Evolutionary conservation across 1,140 invertebrate species (phyloP).

Genomic region (Oncopodura yosiiana): DNA sequence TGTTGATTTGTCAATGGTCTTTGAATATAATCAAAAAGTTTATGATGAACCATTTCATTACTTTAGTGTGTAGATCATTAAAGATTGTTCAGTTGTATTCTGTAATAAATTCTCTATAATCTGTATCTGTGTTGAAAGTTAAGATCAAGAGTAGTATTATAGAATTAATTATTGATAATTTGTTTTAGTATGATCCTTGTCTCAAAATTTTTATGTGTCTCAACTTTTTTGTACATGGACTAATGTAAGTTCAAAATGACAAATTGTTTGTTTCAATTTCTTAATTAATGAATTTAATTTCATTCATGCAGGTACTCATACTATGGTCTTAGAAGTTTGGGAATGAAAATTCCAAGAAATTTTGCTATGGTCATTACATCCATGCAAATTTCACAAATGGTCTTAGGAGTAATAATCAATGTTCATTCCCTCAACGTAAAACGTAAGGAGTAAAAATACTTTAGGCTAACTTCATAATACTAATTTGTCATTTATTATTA

Average conservation of each 20-base stretch:
- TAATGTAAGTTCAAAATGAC: constrained; percentile 6
- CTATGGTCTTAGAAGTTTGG: constrained; percentile 17
- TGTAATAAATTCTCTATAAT: not conserved
- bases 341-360: constrained; percentile 17
- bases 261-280: constrained; percentile 6
- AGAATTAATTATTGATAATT: not conserved
- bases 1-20: no score
- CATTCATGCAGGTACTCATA: constrained; percentile 20
- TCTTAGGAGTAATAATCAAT: constrained; percentile 18
- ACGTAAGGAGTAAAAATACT: no score
- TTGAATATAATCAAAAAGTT: no score
- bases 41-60: not conserved
- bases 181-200: constrained; percentile 1
- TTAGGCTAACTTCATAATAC: no score
- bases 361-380: constrained; percentile 24
- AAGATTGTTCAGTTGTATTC: not conserved
- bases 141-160: not conserved
- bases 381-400: constrained; percentile 20
- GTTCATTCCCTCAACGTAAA: constrained; percentile 14
- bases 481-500: no score
- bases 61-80: not conserved
- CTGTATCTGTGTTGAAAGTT: not conserved
- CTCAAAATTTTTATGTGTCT: constrained; percentile 7
- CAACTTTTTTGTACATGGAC: constrained; percentile 19
- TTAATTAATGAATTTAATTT: no score